Evolutionary conservation across 2,797 vertebrate species (phyloP), one percentile per base, ranked within the genome.

Genomic region (Semotilus atromaculatus): DNA sequence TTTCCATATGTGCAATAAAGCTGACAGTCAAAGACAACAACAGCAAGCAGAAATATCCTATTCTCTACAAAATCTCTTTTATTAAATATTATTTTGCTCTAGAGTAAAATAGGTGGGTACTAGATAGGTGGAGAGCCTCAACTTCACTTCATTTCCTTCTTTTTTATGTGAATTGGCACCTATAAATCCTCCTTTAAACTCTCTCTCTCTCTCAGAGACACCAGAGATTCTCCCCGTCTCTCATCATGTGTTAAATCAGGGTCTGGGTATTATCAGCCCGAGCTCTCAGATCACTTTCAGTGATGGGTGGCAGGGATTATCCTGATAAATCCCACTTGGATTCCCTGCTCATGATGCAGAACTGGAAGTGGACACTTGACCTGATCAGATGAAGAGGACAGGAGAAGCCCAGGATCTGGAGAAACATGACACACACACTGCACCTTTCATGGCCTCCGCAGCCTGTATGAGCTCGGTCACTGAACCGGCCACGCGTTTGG

Each of bases 381-480:
- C 73, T 67, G 45, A 83, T 58, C 55, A 16, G 29, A 73, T 40
- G 81, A 31, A 75, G 58, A 66, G 71, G 18, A 23, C 40, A 38
- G 51, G 71, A 83, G 31, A 48, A 82, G 81, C 55, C 40, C 80
- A 48, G 38, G 36, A 81, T 71, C 66, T 81, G 38, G 55, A 62
- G 55, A 48, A 48, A 48, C 45, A 48, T 48, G 45, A 48, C 16
- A 48, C 45, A 48, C 45, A 48, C 45, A 48, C 74, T 31, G 89
- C 82, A 97, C 97, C 97, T 92, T 97, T 97, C 97, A 97, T 97
- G 92, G 97, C 96, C 89, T 97, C 97, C 0, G 97, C 96, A 5
- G 96, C 96, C 92, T 97, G 97, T 91, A 97, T 97, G 89, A 97
- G 96, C 88, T 97, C 97, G 0, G 97, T 97, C 87, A 97, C 97